phyloP scores from a whole-genome alignment of 2,888 invertebrate genomes.

The Cistogaster globosa region DNA sequence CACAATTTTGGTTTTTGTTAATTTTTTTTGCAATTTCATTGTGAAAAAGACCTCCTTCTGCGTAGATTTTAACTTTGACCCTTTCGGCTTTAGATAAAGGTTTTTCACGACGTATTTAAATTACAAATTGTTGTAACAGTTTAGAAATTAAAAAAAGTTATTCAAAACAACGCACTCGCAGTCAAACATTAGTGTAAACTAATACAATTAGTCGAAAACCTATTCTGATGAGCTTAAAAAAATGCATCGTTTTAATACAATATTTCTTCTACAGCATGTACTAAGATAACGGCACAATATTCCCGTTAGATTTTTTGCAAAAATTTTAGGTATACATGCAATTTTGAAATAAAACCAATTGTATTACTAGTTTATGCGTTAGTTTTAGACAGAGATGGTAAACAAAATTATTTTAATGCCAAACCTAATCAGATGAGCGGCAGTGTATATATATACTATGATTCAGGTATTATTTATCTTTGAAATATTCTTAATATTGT shows the following conservation, averaged over 20 bases:
- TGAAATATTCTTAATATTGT: too few species aligned
- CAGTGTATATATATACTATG: neutral
- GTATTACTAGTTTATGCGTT: conserved; percentile 5
- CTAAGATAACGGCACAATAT: conserved; percentile 2
- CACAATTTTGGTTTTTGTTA: too few species aligned
- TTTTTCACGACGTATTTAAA: too few species aligned
- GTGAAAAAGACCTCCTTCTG: too few species aligned
- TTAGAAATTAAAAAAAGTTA: neutral
- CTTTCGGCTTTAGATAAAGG: too few species aligned
- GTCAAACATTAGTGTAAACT: neutral
- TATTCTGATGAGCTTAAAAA: conserved; percentile 5
- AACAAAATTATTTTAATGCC: conserved; percentile 5
- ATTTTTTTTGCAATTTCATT: too few species aligned
- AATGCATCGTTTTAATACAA: conserved; percentile 5
- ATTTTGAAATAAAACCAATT: conserved; percentile 5
- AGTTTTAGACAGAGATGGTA: conserved; percentile 5
- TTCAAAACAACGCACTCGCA: neutral
- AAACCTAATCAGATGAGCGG: conserved; percentile 3
- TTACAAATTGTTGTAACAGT: too few species aligned
- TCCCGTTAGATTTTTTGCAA: conserved; percentile 5
- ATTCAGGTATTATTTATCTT: too few species aligned
- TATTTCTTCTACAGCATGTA: conserved; percentile 5
- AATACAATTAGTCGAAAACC: conserved; percentile 5
- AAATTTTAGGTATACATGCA: conserved; percentile 5
- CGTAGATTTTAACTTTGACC: too few species aligned